Conservation (phyloP, 2,888 invertebrate species). For the Eucriotettix oculatus region DNA sequence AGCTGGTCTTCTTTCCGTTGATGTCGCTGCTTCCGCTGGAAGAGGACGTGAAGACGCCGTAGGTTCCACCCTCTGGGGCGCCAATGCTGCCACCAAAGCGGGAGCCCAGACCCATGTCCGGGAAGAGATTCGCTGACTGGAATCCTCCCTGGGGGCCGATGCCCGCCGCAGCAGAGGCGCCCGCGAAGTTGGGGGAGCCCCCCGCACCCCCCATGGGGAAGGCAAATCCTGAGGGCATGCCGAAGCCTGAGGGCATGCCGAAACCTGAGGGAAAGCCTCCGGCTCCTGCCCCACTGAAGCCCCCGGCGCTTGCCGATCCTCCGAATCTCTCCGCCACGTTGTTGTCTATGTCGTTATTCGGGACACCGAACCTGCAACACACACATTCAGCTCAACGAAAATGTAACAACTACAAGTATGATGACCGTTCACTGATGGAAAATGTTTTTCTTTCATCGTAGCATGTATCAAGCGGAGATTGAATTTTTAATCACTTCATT, state of each 20-base stretch:
- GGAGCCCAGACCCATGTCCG: neutral
- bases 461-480: too few species aligned
- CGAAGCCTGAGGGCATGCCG: neutral
- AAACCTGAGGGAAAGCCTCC: neutral
- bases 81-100: neutral
- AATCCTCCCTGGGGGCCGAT: neutral
- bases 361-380: neutral
- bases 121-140: neutral
- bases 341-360: neutral
- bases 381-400: too few species aligned
- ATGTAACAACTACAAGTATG: too few species aligned
- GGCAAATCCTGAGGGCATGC: neutral
- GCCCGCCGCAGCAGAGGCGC: neutral
- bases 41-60: conserved; percentile 46
- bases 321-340: neutral
- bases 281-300: neutral
- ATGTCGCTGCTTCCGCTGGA: conserved; percentile 37
- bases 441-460: too few species aligned
- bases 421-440: too few species aligned
- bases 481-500: too few species aligned
- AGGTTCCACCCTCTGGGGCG: conserved; percentile 18
- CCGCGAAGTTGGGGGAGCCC: neutral
- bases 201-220: neutral
- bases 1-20: conserved; percentile 37
- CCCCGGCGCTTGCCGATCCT: neutral